These are phyloP conservation scores for Butorides virescens DNA, from an alignment of 2,113 vertebrate species.

Conservation along the genomic window DNA sequence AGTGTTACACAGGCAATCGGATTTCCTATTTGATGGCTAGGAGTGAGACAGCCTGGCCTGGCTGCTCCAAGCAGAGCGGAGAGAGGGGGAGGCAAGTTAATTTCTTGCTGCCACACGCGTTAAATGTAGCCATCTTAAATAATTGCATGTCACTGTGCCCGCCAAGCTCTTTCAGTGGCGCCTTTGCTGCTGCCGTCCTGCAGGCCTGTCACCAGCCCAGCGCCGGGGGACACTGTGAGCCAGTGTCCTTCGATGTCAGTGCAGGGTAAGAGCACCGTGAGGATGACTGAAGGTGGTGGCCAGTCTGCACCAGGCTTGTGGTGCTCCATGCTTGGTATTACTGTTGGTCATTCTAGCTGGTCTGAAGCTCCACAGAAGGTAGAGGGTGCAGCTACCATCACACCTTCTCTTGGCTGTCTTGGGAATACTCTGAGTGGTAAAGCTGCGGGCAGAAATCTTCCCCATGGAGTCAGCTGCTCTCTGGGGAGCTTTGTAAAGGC, in stretches of 20 bases:
- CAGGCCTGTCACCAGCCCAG: neutral
- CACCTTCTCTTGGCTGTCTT: fast-evolving
- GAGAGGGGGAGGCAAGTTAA: neutral
- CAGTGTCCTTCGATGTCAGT: neutral
- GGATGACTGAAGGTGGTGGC: neutral
- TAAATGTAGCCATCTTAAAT: neutral
- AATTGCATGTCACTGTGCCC: fast-evolving
- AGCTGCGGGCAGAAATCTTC: neutral
- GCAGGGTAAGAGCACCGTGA: neutral
- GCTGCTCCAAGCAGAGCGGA: neutral
- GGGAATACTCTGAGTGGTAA: neutral
- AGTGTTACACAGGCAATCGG: neutral
- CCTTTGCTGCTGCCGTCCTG: neutral
- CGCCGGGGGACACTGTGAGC: fast-evolving
- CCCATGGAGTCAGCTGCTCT: neutral
- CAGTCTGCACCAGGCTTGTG: neutral
- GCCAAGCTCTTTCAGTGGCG: neutral
- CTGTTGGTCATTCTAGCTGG: neutral
- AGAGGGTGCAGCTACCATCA: neutral
- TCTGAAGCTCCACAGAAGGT: neutral
- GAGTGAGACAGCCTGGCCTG: neutral
- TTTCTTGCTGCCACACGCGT: fast-evolving
- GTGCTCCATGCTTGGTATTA: fast-evolving
- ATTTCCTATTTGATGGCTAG: neutral
- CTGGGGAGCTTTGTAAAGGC: neutral